A percentile compares a stretch with the other conserved stretches of the same genome.
These are phyloP conservation scores for Steinernema feltiae DNA, from an alignment of 1,140 invertebrate species.

Conservation along the genomic window DNA sequence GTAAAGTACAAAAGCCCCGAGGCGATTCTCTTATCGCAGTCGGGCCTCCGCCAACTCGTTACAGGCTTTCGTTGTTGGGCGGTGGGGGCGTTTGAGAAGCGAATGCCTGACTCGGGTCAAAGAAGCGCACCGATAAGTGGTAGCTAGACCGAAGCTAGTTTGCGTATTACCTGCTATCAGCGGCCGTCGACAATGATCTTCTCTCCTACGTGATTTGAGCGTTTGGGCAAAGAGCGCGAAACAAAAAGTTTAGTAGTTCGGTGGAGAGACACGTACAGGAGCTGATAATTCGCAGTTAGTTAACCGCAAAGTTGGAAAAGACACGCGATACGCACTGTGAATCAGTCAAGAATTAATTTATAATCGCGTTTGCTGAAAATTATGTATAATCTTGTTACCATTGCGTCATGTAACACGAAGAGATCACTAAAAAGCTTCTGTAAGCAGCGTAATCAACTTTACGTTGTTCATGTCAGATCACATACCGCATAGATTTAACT, in stretches of 20 bases:
- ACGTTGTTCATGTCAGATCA: no score
- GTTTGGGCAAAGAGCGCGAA: not conserved
- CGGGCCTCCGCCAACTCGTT: not conserved
- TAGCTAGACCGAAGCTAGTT: not conserved
- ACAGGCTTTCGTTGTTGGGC: not conserved
- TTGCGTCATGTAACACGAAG: no score
- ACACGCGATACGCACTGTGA: no score
- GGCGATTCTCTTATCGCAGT: not conserved
- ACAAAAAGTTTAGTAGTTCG: not conserved
- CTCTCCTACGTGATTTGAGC: not conserved
- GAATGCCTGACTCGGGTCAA: not conserved
- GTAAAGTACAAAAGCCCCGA: constrained; percentile 11
- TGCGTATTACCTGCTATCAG: not conserved
- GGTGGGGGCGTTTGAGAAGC: not conserved
- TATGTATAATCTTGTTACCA: no score
- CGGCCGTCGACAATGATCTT: not conserved
- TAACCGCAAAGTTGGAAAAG: no score
- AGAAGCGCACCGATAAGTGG: not conserved
- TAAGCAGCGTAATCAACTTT: no score
- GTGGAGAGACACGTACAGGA: no score
- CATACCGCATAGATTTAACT: no score
- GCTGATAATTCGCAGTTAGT: no score
- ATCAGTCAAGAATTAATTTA: no score
- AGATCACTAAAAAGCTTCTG: no score
- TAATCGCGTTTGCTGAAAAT: no score